Percentiles rank a stretch among this genome's conserved stretches.
Conservation (phyloP, 35 echinoderm and acorn worm genomes). For the Stichopus chloronotus region DNA sequence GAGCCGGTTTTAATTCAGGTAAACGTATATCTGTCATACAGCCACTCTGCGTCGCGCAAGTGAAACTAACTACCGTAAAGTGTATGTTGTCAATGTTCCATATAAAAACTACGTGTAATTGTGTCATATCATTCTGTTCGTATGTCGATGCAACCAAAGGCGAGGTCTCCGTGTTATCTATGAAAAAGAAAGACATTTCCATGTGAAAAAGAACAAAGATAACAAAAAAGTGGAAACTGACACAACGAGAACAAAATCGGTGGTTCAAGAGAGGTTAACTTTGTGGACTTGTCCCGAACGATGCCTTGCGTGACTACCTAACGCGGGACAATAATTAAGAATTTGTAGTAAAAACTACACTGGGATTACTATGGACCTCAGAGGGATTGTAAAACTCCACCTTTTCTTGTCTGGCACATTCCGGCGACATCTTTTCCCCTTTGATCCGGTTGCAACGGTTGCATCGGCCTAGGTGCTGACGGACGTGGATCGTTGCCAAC, state of each 20-base stretch:
- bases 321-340: conserved; percentile 18
- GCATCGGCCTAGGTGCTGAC: conserved; percentile 22
- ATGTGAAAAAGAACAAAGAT: not conserved
- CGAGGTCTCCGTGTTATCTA: too few species aligned
- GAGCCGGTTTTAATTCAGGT: too few species aligned
- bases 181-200: not conserved
- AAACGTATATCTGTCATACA: too few species aligned
- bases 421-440: not conserved
- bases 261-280: conserved; percentile 16
- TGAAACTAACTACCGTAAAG: too few species aligned
- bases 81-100: too few species aligned
- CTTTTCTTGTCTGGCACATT: conserved; percentile 14
- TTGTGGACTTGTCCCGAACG: not conserved
- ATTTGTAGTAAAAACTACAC: conserved; percentile 52
- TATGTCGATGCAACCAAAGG: too few species aligned
- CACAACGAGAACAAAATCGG: not conserved
- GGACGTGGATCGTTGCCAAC: conserved; percentile 22
- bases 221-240: not conserved
- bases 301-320: conserved; percentile 43
- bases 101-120: too few species aligned
- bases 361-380: conserved; percentile 46
- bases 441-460: not conserved
- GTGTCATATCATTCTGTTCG: too few species aligned
- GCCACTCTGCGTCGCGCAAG: too few species aligned
- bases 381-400: conserved; percentile 31